Conservation (phyloP, 2,113 vertebrate genomes). For the Phalacrocorax brasilianus region DNA sequence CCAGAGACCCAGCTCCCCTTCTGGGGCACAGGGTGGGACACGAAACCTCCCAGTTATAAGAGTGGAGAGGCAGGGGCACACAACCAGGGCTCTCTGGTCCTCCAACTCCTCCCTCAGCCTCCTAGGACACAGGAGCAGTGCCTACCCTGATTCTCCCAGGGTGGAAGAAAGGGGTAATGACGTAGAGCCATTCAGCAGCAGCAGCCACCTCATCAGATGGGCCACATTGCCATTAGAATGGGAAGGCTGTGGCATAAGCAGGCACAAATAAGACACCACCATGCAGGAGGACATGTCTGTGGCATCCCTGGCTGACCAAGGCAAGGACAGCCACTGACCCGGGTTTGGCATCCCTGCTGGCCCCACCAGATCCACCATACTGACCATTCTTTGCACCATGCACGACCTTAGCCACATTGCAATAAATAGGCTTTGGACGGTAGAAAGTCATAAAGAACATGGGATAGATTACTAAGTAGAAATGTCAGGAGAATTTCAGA, state of each 20-base stretch:
- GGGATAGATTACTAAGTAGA: neutral
- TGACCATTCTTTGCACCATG: neutral
- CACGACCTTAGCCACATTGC: fast-evolving
- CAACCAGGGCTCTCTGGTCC: neutral
- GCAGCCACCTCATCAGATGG: fast-evolving
- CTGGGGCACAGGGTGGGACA: neutral
- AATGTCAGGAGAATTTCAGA: neutral
- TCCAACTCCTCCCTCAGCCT: neutral
- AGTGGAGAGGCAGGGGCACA: neutral
- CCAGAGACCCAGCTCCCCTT: neutral
- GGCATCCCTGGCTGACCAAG: neutral
- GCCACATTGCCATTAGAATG: neutral
- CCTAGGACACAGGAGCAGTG: fast-evolving
- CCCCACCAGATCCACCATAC: neutral
- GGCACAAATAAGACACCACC: neutral
- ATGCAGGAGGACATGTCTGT: neutral
- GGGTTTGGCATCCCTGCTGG: neutral
- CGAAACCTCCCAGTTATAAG: neutral
- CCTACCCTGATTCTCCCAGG: neutral
- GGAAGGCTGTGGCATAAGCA: neutral
- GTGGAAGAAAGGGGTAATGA: neutral
- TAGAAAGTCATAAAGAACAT: neutral
- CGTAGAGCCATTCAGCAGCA: fast-evolving
- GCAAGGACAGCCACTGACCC: neutral
- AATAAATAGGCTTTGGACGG: neutral